A percentile compares a stretch with the other conserved stretches of the same genome.
Conservation (phyloP, 1,140 invertebrate genomes). For the Sitophilus oryzae region DNA sequence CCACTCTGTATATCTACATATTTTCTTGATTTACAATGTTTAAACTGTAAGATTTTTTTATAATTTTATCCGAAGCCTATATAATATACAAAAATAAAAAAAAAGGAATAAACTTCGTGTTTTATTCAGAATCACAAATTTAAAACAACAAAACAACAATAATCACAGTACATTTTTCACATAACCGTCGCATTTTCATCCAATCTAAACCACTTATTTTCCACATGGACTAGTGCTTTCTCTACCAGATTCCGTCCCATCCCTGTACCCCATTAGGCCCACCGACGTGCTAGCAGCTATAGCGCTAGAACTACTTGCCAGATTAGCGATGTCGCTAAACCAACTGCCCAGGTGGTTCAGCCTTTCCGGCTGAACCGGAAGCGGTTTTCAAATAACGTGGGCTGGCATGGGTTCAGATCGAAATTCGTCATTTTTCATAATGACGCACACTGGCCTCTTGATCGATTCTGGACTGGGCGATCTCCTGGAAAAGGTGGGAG, state of each 20-base stretch:
- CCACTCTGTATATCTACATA: too few species aligned
- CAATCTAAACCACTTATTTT: not conserved
- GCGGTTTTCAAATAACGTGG: slow-evolving; percentile 77
- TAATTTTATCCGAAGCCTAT: too few species aligned
- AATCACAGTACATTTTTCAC: not conserved
- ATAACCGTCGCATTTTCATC: not conserved
- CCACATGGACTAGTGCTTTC: slow-evolving; percentile 34
- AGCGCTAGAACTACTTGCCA: slow-evolving; percentile 33
- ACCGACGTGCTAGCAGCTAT: slow-evolving; percentile 10
- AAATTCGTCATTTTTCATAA: slow-evolving; percentile 51
- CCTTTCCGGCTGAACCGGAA: slow-evolving; percentile 63
- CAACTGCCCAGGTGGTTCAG: slow-evolving; percentile 47
- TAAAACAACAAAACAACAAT: not conserved
- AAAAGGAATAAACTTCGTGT: too few species aligned
- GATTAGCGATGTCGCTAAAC: slow-evolving; percentile 45
- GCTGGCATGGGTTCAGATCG: slow-evolving; percentile 44
- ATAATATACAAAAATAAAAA: too few species aligned
- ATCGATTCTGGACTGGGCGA: slow-evolving; percentile 48
- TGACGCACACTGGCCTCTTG: slow-evolving; percentile 50
- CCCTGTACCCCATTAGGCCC: slow-evolving; percentile 23
- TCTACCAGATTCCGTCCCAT: slow-evolving; percentile 28
- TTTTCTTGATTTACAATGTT: too few species aligned
- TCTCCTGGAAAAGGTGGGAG: slow-evolving; percentile 40
- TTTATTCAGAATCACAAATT: too few species aligned
- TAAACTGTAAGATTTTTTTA: too few species aligned